Evolutionary conservation across 2,797 vertebrate species (phyloP).

Genomic region (Pachyuromys duprasi): DNA sequence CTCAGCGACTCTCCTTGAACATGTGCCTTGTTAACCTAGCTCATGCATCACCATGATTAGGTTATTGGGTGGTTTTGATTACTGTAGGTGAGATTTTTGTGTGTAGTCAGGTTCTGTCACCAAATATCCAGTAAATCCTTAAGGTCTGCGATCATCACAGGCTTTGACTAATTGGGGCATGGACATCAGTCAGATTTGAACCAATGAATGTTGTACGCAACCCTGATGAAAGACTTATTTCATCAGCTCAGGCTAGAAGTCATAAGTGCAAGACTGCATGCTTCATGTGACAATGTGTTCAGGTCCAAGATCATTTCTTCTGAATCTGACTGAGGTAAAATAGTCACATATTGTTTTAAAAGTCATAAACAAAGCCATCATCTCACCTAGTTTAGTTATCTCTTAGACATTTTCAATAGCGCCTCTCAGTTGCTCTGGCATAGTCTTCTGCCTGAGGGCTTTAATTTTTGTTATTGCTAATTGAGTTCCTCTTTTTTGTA

Average conservation of each 20-base stretch:
- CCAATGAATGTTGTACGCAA: background rate
- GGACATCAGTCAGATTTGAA: background rate
- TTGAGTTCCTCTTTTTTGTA: background rate
- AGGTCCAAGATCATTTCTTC: background rate
- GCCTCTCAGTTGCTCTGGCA: background rate
- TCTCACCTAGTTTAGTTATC: background rate
- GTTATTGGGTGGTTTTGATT: background rate
- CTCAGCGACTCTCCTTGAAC: background rate
- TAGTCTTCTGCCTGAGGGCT: background rate
- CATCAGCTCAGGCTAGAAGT: background rate
- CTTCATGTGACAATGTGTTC: background rate
- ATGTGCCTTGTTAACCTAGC: background rate
- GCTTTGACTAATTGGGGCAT: background rate
- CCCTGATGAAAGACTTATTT: background rate
- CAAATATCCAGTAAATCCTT: background rate
- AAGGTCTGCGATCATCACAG: background rate
- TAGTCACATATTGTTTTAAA: background rate
- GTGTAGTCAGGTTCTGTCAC: background rate
- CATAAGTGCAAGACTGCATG: background rate
- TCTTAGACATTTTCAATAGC: background rate
- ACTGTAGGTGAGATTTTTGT: background rate
- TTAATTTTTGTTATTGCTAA: background rate
- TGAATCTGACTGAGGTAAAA: background rate
- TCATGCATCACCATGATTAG: background rate
- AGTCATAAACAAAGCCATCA: background rate